Conservation (phyloP, 2,113 vertebrate species). For the Paradisaea rubra region DNA sequence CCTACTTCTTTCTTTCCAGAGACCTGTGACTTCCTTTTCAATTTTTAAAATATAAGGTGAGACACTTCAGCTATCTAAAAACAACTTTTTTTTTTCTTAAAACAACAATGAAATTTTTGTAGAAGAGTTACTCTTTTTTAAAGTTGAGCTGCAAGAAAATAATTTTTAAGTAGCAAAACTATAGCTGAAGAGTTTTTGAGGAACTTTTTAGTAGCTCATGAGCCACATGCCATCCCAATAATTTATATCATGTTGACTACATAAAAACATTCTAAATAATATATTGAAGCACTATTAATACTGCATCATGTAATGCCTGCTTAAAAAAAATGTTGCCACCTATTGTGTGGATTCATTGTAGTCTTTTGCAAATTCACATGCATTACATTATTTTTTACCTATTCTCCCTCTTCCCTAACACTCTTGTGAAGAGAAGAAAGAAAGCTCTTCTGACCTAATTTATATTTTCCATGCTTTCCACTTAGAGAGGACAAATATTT, state of each 20-base stretch:
- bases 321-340: background rate
- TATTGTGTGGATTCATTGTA: background rate
- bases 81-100: background rate
- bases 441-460: background rate
- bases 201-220: background rate
- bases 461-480: background rate
- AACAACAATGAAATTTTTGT: background rate
- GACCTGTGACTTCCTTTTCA: background rate
- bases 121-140: background rate
- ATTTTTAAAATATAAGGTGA: background rate
- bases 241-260: background rate
- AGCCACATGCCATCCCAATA: background rate
- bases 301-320: background rate
- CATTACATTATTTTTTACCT: background rate
- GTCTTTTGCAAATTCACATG: background rate
- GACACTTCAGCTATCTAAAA: background rate
- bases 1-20: background rate
- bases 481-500: background rate
- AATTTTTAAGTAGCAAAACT: background rate
- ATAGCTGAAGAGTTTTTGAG: background rate
- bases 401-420: background rate
- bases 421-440: background rate
- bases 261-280: background rate
- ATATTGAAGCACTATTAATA: background rate
- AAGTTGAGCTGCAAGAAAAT: background rate